Evolutionary conservation across 2,113 vertebrate species (phyloP).

Genomic region (Pseudopipra pipra): DNA sequence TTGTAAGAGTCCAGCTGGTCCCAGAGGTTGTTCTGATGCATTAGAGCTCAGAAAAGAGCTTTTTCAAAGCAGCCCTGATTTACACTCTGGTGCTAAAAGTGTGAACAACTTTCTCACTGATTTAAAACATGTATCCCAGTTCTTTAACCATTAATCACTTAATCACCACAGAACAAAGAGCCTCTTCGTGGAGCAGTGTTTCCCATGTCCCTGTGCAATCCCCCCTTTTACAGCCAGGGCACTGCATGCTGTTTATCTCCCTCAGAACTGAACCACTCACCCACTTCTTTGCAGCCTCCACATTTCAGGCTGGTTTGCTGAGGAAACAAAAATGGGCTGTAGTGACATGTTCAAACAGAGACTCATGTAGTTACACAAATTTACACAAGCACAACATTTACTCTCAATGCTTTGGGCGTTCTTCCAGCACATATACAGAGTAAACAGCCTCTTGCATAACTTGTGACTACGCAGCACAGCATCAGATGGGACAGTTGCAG

Average conservation of each 20-base stretch:
- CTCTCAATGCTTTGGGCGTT: not conserved
- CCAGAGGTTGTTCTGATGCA: not conserved
- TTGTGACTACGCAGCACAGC: not conserved
- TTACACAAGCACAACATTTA: not conserved
- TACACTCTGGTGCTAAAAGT: not conserved
- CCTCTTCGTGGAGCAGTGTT: not conserved
- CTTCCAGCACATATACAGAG: not conserved
- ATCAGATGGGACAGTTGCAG: not conserved
- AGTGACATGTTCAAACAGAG: not conserved
- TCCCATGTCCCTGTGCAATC: not conserved
- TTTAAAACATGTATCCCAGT: not conserved
- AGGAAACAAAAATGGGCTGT: not conserved
- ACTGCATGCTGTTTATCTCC: fast-evolving
- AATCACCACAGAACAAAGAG: not conserved
- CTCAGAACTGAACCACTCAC: not conserved
- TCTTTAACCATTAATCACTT: not conserved
- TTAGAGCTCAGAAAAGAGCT: not conserved
- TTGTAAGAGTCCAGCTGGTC: not conserved
- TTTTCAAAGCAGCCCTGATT: not conserved
- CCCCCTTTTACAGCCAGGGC: not conserved
- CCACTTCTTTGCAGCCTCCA: not conserved
- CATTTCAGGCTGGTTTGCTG: not conserved
- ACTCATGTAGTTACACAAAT: not conserved
- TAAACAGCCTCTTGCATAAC: not conserved
- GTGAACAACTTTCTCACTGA: not conserved